phyloP scores from a whole-genome alignment of 2,888 invertebrate genomes.

The Ormia ochracea region DNA sequence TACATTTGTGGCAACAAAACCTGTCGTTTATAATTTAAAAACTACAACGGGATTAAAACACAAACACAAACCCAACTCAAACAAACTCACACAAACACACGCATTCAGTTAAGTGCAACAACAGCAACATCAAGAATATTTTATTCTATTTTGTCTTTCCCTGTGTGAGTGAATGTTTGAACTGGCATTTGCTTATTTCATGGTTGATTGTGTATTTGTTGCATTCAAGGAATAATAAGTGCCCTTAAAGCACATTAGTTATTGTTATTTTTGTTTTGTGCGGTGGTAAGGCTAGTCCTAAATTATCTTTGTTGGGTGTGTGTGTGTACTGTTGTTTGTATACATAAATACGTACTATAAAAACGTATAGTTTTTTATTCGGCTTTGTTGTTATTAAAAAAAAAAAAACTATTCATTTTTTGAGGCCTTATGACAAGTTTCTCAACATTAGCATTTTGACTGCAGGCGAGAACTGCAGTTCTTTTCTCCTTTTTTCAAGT shows the following conservation, averaged over 20 bases:
- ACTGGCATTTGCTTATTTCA: slow-evolving; percentile 24
- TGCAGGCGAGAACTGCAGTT: slow-evolving; percentile 60
- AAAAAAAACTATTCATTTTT: slow-evolving; percentile 34
- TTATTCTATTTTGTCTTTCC: background rate
- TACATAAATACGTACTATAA: background rate
- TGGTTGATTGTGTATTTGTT: slow-evolving; percentile 10
- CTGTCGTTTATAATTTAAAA: slow-evolving; percentile 59
- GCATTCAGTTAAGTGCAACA: background rate
- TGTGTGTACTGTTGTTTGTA: background rate
- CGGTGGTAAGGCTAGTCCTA: too few species aligned
- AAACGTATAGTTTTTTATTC: background rate
- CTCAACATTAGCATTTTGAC: slow-evolving; percentile 60
- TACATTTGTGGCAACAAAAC: slow-evolving; percentile 37
- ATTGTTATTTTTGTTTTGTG: slow-evolving; percentile 40
- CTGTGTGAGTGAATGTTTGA: background rate
- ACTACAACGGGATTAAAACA: slow-evolving; percentile 36
- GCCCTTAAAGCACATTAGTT: slow-evolving; percentile 51
- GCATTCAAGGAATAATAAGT: slow-evolving; percentile 4
- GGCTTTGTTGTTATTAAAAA: slow-evolving; percentile 26
- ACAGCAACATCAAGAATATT: background rate
- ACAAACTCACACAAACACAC: background rate
- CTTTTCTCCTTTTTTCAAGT: slow-evolving; percentile 13
- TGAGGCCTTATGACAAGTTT: slow-evolving; percentile 61
- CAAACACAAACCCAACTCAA: background rate
- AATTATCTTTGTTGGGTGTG: too few species aligned